phyloP scores from a whole-genome alignment of 2,888 invertebrate genomes.

The Hypolimnas misippus region DNA sequence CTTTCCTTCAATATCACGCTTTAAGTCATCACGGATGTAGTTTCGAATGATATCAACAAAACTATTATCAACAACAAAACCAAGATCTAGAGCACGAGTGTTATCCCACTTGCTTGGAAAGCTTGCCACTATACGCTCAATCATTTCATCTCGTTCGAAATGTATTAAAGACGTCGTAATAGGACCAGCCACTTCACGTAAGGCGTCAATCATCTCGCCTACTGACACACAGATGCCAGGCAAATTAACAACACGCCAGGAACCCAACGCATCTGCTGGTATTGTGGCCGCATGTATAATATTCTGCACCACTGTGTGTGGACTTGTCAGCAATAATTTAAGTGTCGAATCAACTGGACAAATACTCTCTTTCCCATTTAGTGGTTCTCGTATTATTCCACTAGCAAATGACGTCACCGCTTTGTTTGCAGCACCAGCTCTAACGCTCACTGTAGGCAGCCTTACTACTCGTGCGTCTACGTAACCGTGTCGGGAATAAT shows the following conservation, averaged over 20 bases:
- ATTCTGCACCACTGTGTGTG: conserved; percentile 59
- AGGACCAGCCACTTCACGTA: conserved; percentile 60
- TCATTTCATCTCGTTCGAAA: conserved; percentile 54
- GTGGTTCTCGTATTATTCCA: conserved; percentile 69
- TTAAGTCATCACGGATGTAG: conserved; percentile 55
- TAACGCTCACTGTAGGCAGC: conserved; percentile 70
- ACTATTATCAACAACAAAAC: conserved; percentile 59
- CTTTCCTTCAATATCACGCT: neutral
- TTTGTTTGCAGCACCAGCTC: conserved; percentile 66
- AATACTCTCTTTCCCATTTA: conserved; percentile 54
- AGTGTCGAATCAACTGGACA: conserved; percentile 62
- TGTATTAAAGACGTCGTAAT: conserved; percentile 55
- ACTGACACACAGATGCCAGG: conserved; percentile 67
- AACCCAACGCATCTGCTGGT: conserved; percentile 50
- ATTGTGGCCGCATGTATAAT: conserved; percentile 60
- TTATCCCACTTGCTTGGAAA: conserved; percentile 66
- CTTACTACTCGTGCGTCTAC: conserved; percentile 65
- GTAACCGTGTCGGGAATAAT: conserved; percentile 68
- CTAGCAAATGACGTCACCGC: conserved; percentile 76
- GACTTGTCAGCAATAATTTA: conserved; percentile 66
- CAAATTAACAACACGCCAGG: conserved; percentile 61
- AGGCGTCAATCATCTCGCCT: conserved; percentile 59
- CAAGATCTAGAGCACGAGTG: conserved; percentile 59
- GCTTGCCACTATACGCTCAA: conserved; percentile 59
- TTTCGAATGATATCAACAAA: conserved; percentile 60